A percentile compares a stretch with the other conserved stretches of the same genome.
phyloP scores from a whole-genome alignment of 2,113 vertebrate species.

The Physeter macrocephalus region DNA sequence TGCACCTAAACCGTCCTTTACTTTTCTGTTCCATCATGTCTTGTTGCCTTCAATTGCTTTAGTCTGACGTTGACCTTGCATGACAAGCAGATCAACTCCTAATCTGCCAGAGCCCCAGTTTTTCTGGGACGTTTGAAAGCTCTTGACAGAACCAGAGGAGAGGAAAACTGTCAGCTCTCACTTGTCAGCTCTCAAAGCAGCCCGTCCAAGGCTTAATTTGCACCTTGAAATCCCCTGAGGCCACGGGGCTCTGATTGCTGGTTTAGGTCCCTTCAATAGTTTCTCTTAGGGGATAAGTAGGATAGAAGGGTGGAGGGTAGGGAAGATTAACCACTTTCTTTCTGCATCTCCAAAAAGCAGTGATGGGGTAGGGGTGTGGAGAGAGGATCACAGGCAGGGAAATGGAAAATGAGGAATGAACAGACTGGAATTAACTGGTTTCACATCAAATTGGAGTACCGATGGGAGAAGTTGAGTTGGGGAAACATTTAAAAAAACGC shows the following conservation, averaged over 20 bases:
- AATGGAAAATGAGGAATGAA: background rate
- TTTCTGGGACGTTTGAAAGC: conserved; percentile 43
- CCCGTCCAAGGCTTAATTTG: conserved; percentile 37
- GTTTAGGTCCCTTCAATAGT: background rate
- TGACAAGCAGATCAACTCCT: conserved; percentile 61
- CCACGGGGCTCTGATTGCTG: conserved; percentile 60
- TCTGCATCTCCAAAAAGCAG: background rate
- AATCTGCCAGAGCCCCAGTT: conserved; percentile 39
- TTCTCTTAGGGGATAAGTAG: background rate
- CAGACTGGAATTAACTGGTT: background rate
- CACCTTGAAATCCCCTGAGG: conserved; percentile 43
- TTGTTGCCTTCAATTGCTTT: conserved; percentile 35
- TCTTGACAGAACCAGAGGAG: conserved; percentile 1
- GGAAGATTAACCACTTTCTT: background rate
- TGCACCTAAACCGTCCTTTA: background rate
- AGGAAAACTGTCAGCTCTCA: conserved; percentile 41
- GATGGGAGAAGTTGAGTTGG: background rate
- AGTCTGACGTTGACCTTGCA: conserved; percentile 24
- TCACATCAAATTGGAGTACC: background rate
- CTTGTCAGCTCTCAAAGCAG: conserved; percentile 21
- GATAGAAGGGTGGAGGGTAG: background rate
- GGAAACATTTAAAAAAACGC: conserved; percentile 51
- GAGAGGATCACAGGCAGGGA: background rate
- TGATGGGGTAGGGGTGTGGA: background rate
- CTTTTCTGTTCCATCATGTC: conserved; percentile 4